Base-by-base conservation (phyloP, 2,797 vertebrate species). In the Buceros bicornis region DNA sequence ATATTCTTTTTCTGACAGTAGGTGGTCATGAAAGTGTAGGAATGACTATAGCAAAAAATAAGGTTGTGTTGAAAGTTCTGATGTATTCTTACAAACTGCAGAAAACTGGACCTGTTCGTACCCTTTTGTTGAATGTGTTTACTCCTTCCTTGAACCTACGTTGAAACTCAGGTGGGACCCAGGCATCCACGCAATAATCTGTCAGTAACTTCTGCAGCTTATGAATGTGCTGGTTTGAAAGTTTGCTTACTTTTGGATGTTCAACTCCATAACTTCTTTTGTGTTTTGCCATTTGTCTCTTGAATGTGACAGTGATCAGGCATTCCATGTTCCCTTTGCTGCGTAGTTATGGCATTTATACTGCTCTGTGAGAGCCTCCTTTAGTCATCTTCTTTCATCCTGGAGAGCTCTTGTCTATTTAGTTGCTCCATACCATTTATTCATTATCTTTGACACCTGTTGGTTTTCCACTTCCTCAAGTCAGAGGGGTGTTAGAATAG, bases 201-300 rank as follows among this genome's bases (percentile, higher is more conserved):
- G 19, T 35, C 15, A 37, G 17, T 71, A 82, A 37, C 17, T 85
- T 79, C 5, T 0, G 0, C 17, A 71, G 5, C 0, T 67, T 74
- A 35, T 11, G 17, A 82, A 60, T 60, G 16, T 24, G 8, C 29
- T 85, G n/a, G 8, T 92, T 79, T 71, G 62, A 47, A 85, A 79
- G 42, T 67, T 67, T 67, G 48, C 29, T 62, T 90, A 17, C 53
- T 93, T 74, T 64, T 57, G 62, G n/a, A 25, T 9, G 3, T 20
- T 76, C 16, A 16, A 48, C 3, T 29, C 64, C 42, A 6, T 76
- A 67, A 47, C 40, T 85, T n/a, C 13, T 82, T 11, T 51, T 84
- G 19, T 78, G 28, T 79, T 31, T 85, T 64, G 28, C 26, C 8
- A 4, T 79, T 85, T 40, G 5, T 51, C 29, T 78, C 57, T 58